Percentiles rank a stretch among this genome's conserved stretches.
These are phyloP conservation scores for Nemotelus pantherinus DNA, from an alignment of 2,888 invertebrate genomes.

Conservation along the genomic window DNA sequence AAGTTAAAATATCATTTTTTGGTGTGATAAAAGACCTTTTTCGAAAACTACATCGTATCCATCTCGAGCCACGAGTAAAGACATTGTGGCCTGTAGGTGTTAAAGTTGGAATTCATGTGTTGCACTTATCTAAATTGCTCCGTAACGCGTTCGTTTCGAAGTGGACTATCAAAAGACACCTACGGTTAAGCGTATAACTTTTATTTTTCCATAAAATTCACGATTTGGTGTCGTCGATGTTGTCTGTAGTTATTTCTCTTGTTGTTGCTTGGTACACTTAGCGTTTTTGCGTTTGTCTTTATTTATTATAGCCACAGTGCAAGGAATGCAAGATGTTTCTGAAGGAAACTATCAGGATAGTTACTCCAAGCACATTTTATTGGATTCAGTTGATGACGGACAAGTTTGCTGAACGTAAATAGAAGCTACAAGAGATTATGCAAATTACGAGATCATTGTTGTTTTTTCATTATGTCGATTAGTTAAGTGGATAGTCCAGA, in stretches of 20 bases:
- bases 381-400: no score
- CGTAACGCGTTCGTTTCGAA: conserved; percentile 48
- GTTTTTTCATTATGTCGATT: no score
- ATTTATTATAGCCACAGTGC: conserved; percentile 27
- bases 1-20: conserved; percentile 49
- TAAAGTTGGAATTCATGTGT: conserved; percentile 51
- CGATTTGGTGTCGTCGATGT: conserved; percentile 44
- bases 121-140: conserved; percentile 51
- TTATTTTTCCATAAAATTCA: conserved; percentile 51
- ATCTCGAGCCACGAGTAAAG: conserved; percentile 35
- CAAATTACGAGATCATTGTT: no score
- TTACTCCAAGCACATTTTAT: no score
- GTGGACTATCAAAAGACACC: conserved; percentile 49
- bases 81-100: conserved; percentile 50
- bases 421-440: no score
- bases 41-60: conserved; percentile 22
- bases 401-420: no score
- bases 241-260: conserved; percentile 36
- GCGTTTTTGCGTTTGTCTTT: conserved; percentile 19
- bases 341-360: no score
- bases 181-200: conserved; percentile 47
- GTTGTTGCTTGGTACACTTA: conserved; percentile 20
- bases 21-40: conserved; percentile 44
- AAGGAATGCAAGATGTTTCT: neutral
- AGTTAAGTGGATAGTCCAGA: no score